Conservation (phyloP, 2,888 invertebrate species). For the Acleris emargana region DNA sequence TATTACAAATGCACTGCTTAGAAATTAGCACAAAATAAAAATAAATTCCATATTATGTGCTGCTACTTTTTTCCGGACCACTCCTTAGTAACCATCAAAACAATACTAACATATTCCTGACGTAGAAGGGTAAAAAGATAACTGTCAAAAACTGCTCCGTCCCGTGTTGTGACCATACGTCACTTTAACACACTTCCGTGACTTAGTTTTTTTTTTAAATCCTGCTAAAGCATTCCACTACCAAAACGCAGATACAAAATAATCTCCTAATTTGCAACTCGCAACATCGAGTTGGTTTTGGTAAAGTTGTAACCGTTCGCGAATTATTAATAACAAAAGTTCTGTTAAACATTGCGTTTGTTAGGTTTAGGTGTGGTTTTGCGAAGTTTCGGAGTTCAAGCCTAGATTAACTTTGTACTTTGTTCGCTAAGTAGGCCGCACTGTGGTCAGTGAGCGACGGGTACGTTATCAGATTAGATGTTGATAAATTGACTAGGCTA, state of each 20-base stretch:
- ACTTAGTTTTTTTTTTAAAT: too few species aligned
- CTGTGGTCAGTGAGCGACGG: slow-evolving; percentile 25
- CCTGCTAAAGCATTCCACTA: neutral
- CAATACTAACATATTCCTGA: too few species aligned
- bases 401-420: slow-evolving; percentile 29
- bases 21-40: too few species aligned
- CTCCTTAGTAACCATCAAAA: too few species aligned
- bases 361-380: slow-evolving; percentile 32
- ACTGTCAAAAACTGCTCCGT: too few species aligned
- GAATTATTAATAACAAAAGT: slow-evolving; percentile 32
- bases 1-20: too few species aligned
- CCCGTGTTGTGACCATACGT: too few species aligned
- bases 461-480: neutral
- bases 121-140: too few species aligned
- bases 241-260: neutral
- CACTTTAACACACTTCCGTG: too few species aligned
- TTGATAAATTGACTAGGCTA: neutral
- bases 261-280: neutral
- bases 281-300: neutral
- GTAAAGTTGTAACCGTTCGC: slow-evolving; percentile 2
- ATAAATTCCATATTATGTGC: too few species aligned
- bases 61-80: too few species aligned
- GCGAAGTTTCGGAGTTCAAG: slow-evolving; percentile 20
- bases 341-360: slow-evolving; percentile 27
- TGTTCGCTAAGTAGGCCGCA: slow-evolving; percentile 26